Conservation (phyloP, 2,113 vertebrate genomes). For the Chaetura pelagica region DNA sequence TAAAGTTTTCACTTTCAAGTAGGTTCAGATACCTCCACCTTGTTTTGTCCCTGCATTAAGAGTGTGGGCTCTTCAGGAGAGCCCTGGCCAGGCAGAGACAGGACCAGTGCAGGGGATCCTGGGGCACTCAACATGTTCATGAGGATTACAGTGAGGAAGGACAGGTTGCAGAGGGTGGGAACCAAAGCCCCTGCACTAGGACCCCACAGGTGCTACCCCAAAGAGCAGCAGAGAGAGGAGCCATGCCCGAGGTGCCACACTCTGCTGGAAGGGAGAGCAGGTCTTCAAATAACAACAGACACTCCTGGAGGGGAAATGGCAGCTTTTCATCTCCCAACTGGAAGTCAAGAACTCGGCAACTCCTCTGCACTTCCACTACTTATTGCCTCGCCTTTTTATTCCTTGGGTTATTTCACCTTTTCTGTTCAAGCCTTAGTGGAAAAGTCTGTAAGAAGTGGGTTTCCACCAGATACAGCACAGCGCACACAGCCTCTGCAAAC, state of each 20-base stretch:
- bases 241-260: rapidly evolving
- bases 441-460: neutral
- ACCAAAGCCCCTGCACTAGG: rapidly evolving
- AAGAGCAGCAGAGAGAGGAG: neutral
- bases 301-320: rapidly evolving
- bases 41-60: neutral
- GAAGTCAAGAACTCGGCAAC: neutral
- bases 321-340: neutral
- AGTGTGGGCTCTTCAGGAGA: neutral
- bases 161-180: neutral
- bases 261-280: neutral
- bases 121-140: rapidly evolving
- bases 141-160: neutral
- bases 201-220: neutral
- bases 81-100: neutral
- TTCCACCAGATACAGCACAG: neutral
- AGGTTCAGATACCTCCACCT: neutral
- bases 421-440: neutral
- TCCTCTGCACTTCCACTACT: neutral
- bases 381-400: neutral
- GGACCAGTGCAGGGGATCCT: too few species aligned
- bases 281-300: neutral
- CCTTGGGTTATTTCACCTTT: neutral
- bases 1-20: neutral
- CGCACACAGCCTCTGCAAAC: neutral